Percentiles rank a stretch among this genome's conserved stretches.
Evolutionary conservation across 2,113 vertebrate genomes (phyloP).

Genomic region (Coracopsis vasa): DNA sequence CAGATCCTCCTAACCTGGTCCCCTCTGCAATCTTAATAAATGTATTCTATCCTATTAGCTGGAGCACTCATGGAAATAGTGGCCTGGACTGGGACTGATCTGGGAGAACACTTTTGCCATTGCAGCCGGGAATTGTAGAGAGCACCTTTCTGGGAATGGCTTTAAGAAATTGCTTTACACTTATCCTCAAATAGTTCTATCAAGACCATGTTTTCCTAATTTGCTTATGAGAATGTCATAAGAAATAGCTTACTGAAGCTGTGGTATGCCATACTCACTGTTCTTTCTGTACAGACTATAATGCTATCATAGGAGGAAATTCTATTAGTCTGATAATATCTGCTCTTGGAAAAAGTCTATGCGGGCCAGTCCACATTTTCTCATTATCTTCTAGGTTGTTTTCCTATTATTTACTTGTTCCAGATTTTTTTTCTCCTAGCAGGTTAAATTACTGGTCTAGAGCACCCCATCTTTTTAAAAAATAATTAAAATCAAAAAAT

Average conservation of each 20-base stretch:
- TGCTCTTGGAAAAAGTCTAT: background rate
- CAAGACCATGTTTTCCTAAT: background rate
- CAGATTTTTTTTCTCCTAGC: background rate
- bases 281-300: background rate
- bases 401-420: background rate
- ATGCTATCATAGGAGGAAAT: background rate
- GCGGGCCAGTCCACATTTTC: background rate
- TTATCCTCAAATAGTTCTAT: background rate
- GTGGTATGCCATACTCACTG: background rate
- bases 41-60: background rate
- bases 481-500: background rate
- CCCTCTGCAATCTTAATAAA: background rate
- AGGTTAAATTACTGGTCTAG: background rate
- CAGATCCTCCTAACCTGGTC: background rate
- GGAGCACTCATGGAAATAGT: background rate
- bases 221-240: background rate
- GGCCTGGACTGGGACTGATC: too few relatives aligned
- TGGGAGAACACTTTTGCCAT: background rate
- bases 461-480: background rate
- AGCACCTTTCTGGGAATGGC: background rate
- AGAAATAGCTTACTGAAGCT: background rate
- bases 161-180: background rate
- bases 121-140: fast-evolving
- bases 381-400: background rate
- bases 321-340: background rate